Base-by-base conservation (phyloP, 1,140 invertebrate species). In the Maconellicoccus hirsutus region DNA sequence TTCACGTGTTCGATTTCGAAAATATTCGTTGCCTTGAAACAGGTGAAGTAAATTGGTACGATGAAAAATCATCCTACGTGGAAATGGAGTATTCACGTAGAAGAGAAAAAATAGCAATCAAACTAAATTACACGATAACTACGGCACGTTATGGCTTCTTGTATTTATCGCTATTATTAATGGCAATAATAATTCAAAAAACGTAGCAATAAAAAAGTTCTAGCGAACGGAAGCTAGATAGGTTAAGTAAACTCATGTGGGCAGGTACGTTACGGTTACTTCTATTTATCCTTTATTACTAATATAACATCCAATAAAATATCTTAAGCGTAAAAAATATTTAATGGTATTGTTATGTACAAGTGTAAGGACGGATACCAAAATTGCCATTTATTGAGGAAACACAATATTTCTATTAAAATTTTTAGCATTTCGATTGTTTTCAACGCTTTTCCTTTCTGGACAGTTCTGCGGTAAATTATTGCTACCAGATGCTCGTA, bases 261-360 rank as follows among this genome's bases (percentile, higher is more conserved):
- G 61, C 61, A 66, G 61, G 61, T 66, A 66, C 61, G 61, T 66
- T 66, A 66, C 21, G 7, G 61, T 26, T 66, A 26, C 10, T 25
- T 23, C 61, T 66, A 66, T 66, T 66, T 66, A 66, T 66, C 61
- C 25, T 66, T 66, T 66, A 66, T 66, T 66, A 16, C 61, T 10
- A 66, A 66, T 23, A 66, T 66, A 66, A 66, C 61, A 66, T 66
- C 61, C 61, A 26, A 66, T 66, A 66, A 66, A 66, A 66, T 66
- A 66, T 16, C 61, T 26, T 25, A 66, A 66, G 14, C 61, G 61
- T 66, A 66, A 19, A 26, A n/a, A 66, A 66, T 66, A 66, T 66
- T 66, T 66, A 66, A 66, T 66, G 61, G 61, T 66, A 66, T 66
- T 66, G 25, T 66, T 66, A 22, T 66, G 61, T 66, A 66, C 25